A percentile compares a stretch with the other conserved stretches of the same genome.
Conservation (phyloP, 2,113 vertebrate genomes). For the Leptobrachium ailaonicum region DNA sequence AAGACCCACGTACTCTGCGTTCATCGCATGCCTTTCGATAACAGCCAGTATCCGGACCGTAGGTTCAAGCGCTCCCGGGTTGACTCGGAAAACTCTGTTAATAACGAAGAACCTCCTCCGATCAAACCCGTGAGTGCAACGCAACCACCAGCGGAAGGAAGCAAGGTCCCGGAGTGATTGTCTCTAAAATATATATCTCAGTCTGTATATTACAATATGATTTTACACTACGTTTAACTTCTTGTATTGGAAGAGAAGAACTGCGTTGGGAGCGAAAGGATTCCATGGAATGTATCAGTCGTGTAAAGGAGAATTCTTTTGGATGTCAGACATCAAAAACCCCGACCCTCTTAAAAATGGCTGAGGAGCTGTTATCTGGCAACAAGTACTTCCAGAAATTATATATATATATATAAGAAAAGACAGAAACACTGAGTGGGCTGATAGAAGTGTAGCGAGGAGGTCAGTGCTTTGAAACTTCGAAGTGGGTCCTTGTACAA, state of each 20-base stretch:
- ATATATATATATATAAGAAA: background rate
- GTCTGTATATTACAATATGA: conserved; percentile 48
- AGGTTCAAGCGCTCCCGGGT: conserved; percentile 89
- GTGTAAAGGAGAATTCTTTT: conserved; percentile 57
- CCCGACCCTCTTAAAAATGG: conserved; percentile 72
- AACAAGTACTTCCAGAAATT: conserved; percentile 72
- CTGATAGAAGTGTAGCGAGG: conserved; percentile 60
- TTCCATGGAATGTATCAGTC: conserved; percentile 48
- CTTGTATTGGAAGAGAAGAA: conserved; percentile 51
- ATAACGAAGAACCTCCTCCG: conserved; percentile 65
- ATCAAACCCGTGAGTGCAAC: conserved; percentile 57
- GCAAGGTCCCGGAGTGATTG: conserved; percentile 63
- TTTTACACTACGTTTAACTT: conserved; percentile 48
- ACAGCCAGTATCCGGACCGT: conserved; percentile 91
- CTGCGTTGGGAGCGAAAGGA: conserved; percentile 46
- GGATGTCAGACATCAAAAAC: conserved; percentile 50
- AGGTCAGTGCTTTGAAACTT: conserved; percentile 67
- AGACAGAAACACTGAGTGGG: conserved; percentile 38
- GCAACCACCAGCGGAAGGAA: conserved; percentile 63
- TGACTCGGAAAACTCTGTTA: conserved; percentile 71
- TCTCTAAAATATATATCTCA: conserved; percentile 22
- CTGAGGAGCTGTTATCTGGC: conserved; percentile 78
- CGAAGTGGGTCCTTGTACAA: conserved; percentile 73
- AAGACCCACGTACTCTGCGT: conserved; percentile 94
- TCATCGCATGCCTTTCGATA: conserved; percentile 95